Base-by-base conservation (phyloP, 2,797 vertebrate genomes). In the Eurystomus glaucurus region DNA sequence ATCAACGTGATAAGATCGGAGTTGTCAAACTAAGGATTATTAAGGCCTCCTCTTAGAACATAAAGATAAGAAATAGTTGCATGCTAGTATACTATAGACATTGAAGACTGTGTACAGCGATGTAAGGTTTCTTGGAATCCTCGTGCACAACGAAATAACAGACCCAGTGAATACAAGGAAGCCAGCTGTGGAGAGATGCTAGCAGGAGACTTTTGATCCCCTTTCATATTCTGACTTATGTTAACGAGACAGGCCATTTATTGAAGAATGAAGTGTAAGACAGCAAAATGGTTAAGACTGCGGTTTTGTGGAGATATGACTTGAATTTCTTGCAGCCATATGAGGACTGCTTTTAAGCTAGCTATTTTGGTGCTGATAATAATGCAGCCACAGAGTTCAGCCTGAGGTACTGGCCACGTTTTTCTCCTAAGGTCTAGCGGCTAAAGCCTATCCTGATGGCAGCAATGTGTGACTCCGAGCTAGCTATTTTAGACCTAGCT, bases 341-440 rank as follows among this genome's bases (percentile, higher is more conserved):
- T 0, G 6, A 46, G 37, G 68, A 39, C 8, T 46, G 2, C 15
- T 51, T 70, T 84, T 39, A 55, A 68, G 74, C n/a, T 15, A 55
- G 37, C 18, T 76, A 6, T 10, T n/a, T 79, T 52, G 31, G 11
- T 57, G 19, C 8, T 28, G 29, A 17, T 46, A 68, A 11, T 9
- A 48, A 3, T 20, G 33, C 48, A 90, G 33, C 22, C 57, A 26
- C 37, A 64, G 31, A 39, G 8, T 17, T 75, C 28, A 55, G 18
- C 10, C 46, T 61, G 57, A 85, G 45, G 10, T 41, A 6, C 7
- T 17, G 50, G n/a, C 16, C 5, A 2, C 2, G 0, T 6, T 41
- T 85, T 80, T 62, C 54, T 25, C 9, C 28, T 29, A 20, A 15
- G 13, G 17, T 72, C 23, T 41, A 19, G 39, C 61, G 19, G 20